Evolutionary conservation across 2,888 invertebrate genomes (phyloP).

Genomic region (Leptopterna dolabrata): DNA sequence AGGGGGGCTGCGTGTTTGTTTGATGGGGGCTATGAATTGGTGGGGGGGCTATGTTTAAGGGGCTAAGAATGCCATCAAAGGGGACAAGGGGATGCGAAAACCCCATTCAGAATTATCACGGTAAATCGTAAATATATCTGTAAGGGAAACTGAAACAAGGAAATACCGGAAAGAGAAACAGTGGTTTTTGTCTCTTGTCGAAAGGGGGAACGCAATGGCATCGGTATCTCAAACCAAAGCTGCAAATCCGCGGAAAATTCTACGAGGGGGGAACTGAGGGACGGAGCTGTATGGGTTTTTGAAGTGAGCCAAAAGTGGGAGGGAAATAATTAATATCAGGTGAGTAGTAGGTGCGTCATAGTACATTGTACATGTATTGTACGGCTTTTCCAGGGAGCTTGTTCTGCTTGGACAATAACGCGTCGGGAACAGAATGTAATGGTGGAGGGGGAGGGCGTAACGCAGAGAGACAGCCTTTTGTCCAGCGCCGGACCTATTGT

Average conservation of each 20-base stretch:
- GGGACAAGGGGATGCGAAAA: too few species aligned
- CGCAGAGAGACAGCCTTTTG: background rate
- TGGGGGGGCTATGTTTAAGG: too few species aligned
- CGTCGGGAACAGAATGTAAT: background rate
- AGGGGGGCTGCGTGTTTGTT: too few species aligned
- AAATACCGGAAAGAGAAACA: background rate
- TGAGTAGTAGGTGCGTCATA: background rate
- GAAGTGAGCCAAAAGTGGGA: background rate
- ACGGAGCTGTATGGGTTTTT: background rate
- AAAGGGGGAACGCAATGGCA: background rate
- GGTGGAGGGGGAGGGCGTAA: background rate
- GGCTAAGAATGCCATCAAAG: too few species aligned
- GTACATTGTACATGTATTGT: slow-evolving; percentile 6
- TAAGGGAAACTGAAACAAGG: background rate
- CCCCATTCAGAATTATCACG: too few species aligned
- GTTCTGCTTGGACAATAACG: slow-evolving; percentile 24
- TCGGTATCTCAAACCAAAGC: background rate
- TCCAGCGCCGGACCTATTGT: background rate
- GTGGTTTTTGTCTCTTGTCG: background rate
- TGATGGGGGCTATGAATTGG: too few species aligned
- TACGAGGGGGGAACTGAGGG: background rate
- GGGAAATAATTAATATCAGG: slow-evolving; percentile 27
- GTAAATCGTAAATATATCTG: background rate
- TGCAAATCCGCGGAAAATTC: background rate
- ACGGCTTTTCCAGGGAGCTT: background rate